Evolutionary conservation across 2,888 invertebrate species (phyloP).

Genomic region (Hydroisotoma schaefferi): DNA sequence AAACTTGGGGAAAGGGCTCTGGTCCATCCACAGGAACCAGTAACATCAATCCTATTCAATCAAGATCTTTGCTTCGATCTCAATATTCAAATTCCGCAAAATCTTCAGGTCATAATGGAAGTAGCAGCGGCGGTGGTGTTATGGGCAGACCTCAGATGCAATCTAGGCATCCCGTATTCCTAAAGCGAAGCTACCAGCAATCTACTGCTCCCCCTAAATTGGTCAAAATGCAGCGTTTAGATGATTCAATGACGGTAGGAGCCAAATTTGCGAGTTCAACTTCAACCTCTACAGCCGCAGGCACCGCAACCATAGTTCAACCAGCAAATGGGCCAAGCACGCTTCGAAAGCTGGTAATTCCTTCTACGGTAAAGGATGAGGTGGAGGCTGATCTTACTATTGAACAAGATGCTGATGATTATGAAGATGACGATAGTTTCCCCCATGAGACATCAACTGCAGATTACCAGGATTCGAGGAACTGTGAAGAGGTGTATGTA

Average conservation of each 20-base stretch:
- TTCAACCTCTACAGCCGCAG: constrained; percentile 7
- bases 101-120: too few species aligned
- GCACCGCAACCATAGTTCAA: neutral
- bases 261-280: constrained; percentile 5
- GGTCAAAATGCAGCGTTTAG: constrained; percentile 44
- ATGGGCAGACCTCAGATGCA: too few species aligned
- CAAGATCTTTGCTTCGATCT: constrained; percentile 13
- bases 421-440: constrained; percentile 25
- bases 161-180: too few species aligned
- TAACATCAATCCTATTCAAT: constrained; percentile 22
- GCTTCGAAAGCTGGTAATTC: neutral
- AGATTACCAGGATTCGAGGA: neutral
- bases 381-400: neutral
- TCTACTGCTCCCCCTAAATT: constrained; percentile 39
- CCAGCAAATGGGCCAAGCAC: too few species aligned
- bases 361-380: neutral
- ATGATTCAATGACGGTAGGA: constrained; percentile 24
- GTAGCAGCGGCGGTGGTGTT: too few species aligned
- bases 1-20: constrained; percentile 10
- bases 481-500: too few species aligned
- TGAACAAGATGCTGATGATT: constrained; percentile 7
- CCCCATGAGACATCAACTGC: constrained; percentile 19
- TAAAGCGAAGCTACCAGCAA: too few species aligned
- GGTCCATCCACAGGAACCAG: constrained; percentile 14
- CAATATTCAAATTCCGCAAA: too few species aligned